These are phyloP conservation scores for Python bivittatus DNA, from an alignment of 2,113 vertebrate genomes.

Conservation along the genomic window DNA sequence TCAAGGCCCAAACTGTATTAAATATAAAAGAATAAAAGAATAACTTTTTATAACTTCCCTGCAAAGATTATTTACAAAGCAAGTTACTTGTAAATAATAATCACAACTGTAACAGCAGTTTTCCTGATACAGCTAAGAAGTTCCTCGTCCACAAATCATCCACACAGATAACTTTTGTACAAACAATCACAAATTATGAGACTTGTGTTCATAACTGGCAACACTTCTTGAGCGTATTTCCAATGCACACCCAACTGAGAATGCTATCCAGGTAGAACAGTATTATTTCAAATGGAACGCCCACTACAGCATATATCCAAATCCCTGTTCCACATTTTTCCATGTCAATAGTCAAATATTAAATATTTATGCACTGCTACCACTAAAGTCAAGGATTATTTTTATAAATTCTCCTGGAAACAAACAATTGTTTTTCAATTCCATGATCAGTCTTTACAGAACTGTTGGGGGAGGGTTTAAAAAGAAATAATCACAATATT, in stretches of 20 bases:
- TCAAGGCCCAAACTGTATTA: neutral
- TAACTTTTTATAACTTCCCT: neutral
- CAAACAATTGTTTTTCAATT: neutral
- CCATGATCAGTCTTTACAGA: neutral
- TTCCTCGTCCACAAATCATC: neutral
- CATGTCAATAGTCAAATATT: neutral
- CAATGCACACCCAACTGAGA: neutral
- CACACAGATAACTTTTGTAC: neutral
- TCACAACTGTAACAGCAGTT: neutral
- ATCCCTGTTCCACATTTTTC: no score
- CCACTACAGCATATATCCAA: neutral
- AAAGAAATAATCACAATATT: neutral
- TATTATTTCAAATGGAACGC: neutral
- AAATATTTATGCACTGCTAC: neutral
- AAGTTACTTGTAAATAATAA: neutral
- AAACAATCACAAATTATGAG: neutral
- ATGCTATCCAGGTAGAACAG: neutral
- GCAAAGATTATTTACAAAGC: neutral
- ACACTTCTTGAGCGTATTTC: neutral
- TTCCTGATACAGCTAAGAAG: neutral
- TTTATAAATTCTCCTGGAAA: neutral
- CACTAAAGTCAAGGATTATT: neutral
- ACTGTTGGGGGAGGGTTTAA: neutral
- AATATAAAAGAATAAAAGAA: neutral
- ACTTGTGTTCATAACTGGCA: neutral